Evolutionary conservation across 2,113 vertebrate species (phyloP), one percentile per base, ranked within the genome.

Genomic region (Rattus rattus): DNA sequence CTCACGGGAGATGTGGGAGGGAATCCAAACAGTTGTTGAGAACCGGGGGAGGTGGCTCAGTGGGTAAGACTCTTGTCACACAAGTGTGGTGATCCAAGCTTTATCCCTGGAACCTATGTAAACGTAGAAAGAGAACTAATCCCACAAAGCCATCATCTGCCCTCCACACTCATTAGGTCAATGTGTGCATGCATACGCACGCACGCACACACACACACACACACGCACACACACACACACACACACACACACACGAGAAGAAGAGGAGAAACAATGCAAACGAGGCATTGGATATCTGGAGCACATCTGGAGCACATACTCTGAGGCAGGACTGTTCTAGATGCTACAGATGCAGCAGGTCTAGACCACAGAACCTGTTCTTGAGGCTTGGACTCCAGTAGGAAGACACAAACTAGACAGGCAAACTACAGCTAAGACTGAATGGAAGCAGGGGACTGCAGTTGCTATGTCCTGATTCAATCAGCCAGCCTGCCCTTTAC

Each of bases 321-420:
- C 70, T n/a, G 39, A 94, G 86, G 13, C 39, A 70, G 39, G 33
- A 61, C 30, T n/a, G 8, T 89, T 88, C 43, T 73, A 94, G 87
- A 96, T 36, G 28, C n/a, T n/a, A 36, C 19, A 85, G 33, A 69
- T 7, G 73, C 0, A 26, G 13, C 33, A 80, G 81, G 30, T 54
- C 24, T 33, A 93, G 39, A 90, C 91, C 30, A 75, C 7, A 81
- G 75, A 87, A 10, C 14, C 52, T 76, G 61, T 8, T 86, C 22
- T 77, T n/a, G 1, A 67, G 43, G 36, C 85, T 90, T 75, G 77
- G 67, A 88, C 73, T 88, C 49, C 59, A 84, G n/a, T 19, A 79
- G 54, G 47, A 96, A 77, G 79, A 96, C 73, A 96, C 13, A 91
- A 75, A 94, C 5, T 24, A 92, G 65, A 77, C 11, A 76, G 43